phyloP scores from a whole-genome alignment of 2,113 vertebrate genomes.

The Myrmophylax atrothorax region DNA sequence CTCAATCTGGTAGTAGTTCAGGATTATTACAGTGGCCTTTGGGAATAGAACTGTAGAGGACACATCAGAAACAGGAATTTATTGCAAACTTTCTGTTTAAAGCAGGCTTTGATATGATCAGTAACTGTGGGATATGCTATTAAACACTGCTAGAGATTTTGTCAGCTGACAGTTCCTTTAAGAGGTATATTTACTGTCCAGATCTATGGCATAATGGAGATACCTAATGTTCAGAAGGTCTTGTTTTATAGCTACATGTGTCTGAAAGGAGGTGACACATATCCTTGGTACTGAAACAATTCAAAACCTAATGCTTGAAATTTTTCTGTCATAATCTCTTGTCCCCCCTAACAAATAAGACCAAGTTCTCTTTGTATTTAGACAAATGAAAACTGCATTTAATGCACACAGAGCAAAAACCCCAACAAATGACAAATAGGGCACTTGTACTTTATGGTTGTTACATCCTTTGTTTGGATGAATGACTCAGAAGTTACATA shows the following conservation, averaged over 20 bases:
- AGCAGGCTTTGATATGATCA: neutral
- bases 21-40: neutral
- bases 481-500: neutral
- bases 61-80: neutral
- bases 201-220: neutral
- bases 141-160: neutral
- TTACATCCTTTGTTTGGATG: neutral
- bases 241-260: neutral
- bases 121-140: neutral
- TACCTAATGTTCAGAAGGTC: neutral
- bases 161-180: neutral
- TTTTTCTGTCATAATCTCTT: neutral
- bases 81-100: neutral
- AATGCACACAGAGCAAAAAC: neutral
- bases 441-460: neutral
- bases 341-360: neutral
- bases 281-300: neutral
- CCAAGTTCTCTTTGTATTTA: neutral
- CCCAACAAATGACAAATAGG: neutral
- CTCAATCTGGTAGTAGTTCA: neutral
- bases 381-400: neutral
- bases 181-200: neutral
- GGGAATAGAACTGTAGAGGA: neutral
- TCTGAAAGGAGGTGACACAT: neutral
- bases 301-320: neutral